phyloP scores from a whole-genome alignment of 2,888 invertebrate species.

The Caenorhabditis panamensis region DNA sequence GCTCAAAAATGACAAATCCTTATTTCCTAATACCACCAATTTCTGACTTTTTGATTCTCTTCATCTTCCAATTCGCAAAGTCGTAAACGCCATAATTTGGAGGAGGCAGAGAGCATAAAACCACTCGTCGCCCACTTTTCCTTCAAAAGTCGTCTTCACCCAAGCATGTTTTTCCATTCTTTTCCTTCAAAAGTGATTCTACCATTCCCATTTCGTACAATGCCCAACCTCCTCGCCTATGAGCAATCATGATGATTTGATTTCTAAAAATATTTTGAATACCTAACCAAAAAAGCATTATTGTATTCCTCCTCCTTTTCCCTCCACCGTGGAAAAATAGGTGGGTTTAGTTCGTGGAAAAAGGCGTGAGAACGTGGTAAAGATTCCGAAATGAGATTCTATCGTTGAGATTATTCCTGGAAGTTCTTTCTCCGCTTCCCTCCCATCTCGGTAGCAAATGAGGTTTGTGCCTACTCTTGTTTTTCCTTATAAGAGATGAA shows the following conservation, averaged over 20 bases:
- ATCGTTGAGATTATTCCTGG: conserved; percentile 18
- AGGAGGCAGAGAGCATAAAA: neutral
- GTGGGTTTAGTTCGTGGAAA: conserved; percentile 9
- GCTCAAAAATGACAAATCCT: neutral
- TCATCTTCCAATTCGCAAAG: neutral
- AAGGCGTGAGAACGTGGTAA: conserved; percentile 28
- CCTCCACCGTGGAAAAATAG: conserved; percentile 2
- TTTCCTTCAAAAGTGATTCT: neutral
- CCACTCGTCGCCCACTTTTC: neutral
- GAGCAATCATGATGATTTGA: conserved; percentile 13
- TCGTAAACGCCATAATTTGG: conserved; percentile 4
- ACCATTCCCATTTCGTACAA: neutral
- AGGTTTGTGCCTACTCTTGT: conserved; percentile 16
- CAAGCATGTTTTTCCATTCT: neutral
- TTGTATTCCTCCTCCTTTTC: neutral
- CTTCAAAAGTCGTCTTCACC: neutral
- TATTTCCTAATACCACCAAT: too few species aligned
- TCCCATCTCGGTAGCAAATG: conserved; percentile 20
- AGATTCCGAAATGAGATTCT: conserved; percentile 22
- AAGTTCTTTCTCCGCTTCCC: conserved; percentile 10
- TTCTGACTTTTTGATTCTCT: conserved; percentile 9
- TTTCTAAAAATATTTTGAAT: conserved; percentile 8
- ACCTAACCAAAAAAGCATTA: conserved; percentile 2
- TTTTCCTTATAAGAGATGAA: neutral
- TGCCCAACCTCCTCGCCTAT: neutral